Evolutionary conservation across 2,888 invertebrate genomes (phyloP).

Genomic region (Pandemis cinnamomeana): DNA sequence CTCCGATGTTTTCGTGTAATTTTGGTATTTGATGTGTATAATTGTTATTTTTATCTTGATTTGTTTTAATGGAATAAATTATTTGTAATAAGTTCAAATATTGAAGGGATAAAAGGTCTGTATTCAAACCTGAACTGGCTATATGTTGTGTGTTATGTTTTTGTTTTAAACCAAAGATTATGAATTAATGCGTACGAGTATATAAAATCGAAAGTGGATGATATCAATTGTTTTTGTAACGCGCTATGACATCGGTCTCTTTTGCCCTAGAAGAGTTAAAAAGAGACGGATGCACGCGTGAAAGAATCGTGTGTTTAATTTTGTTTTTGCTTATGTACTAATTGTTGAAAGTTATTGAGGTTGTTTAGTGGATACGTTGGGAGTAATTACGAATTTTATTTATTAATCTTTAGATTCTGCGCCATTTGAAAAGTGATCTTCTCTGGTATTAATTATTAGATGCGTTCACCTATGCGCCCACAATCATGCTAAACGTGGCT

Average conservation of each 20-base stretch:
- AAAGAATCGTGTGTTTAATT: background rate
- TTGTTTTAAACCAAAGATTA: constrained; percentile 17
- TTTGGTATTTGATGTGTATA: too few relatives aligned
- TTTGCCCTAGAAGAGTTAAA: background rate
- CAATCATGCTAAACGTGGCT: too few relatives aligned
- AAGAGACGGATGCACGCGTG: background rate
- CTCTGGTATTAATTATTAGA: background rate
- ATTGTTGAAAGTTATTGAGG: background rate
- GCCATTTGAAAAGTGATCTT: background rate
- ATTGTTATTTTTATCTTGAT: too few relatives aligned
- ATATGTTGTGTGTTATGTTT: constrained; percentile 31
- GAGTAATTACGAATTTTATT: background rate
- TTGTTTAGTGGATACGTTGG: background rate
- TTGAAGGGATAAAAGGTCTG: background rate
- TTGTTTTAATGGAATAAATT: too few relatives aligned
- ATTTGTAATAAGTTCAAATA: too few relatives aligned
- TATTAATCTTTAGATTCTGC: background rate
- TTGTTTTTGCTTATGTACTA: background rate
- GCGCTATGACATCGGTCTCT: background rate
- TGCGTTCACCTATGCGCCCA: background rate
- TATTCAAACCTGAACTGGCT: constrained; percentile 4
- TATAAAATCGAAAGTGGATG: background rate
- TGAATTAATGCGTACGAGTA: background rate
- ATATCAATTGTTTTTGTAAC: background rate
- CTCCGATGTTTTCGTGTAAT: too few relatives aligned